Evolutionary conservation across 2,888 invertebrate species (phyloP).

Genomic region (Caenorhabditis virilis): DNA sequence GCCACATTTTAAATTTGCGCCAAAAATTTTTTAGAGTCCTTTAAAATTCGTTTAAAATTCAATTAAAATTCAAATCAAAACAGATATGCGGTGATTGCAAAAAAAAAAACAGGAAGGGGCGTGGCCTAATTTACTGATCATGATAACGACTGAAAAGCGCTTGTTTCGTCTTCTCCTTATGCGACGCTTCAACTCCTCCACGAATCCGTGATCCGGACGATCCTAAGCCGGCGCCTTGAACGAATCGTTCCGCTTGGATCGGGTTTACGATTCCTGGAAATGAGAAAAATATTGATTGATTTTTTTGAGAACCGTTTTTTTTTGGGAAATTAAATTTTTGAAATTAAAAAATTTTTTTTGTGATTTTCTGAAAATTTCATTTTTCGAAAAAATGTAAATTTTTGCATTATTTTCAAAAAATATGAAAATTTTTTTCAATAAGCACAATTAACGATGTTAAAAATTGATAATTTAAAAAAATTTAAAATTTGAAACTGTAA

Average conservation of each 20-base stretch:
- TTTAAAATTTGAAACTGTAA: too few species aligned
- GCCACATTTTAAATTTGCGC: too few species aligned
- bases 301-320: neutral
- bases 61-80: too few species aligned
- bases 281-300: neutral
- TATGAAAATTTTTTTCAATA: too few species aligned
- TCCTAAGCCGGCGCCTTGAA: conserved; percentile 63
- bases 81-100: too few species aligned
- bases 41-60: too few species aligned
- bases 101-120: too few species aligned
- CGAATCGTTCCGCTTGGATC: conserved; percentile 60
- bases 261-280: conserved; percentile 65
- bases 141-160: conserved; percentile 47
- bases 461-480: too few species aligned
- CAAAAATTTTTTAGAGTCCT: too few species aligned
- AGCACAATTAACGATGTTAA: too few species aligned
- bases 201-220: conserved; percentile 40
- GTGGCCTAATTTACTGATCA: too few species aligned
- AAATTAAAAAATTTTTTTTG: conserved; percentile 1
- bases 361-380: neutral
- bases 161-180: conserved; percentile 48
- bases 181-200: conserved; percentile 36
- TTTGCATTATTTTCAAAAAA: too few species aligned
- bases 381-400: conserved; percentile 3
- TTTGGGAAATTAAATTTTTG: neutral